Evolutionary conservation across 2,888 invertebrate species (phyloP).

Genomic region (Epicampocera succincta): DNA sequence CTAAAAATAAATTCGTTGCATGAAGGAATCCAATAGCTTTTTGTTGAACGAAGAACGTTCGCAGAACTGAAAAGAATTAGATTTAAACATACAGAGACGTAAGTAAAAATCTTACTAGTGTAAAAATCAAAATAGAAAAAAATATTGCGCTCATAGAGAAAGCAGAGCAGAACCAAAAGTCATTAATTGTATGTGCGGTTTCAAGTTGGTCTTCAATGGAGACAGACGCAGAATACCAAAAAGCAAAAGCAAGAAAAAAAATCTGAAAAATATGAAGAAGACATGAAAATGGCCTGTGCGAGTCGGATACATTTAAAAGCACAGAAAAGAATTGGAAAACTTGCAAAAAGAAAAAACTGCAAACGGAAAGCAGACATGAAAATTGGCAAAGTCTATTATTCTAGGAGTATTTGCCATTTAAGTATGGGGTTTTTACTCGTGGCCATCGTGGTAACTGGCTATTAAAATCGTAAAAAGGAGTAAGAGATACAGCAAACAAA

Average conservation of each 20-base stretch:
- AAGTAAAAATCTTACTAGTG: neutral
- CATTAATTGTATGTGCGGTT: constrained; percentile 52
- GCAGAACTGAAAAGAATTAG: constrained; percentile 65
- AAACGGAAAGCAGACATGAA: constrained; percentile 40
- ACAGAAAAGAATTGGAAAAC: constrained; percentile 40
- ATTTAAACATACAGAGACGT: constrained; percentile 60
- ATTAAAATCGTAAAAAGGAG: constrained; percentile 28
- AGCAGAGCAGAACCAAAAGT: constrained; percentile 62
- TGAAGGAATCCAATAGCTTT: constrained; percentile 57
- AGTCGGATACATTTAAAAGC: constrained; percentile 36
- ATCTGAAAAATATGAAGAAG: constrained; percentile 33
- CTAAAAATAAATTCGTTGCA: constrained; percentile 52
- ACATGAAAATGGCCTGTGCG: constrained; percentile 31
- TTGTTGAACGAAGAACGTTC: constrained; percentile 44
- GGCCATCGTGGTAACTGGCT: constrained; percentile 3
- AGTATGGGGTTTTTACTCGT: neutral
- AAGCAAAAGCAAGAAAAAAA: neutral
- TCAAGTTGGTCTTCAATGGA: constrained; percentile 44
- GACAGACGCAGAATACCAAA: constrained; percentile 26
- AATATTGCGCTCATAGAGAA: constrained; percentile 52
- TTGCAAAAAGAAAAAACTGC: constrained; percentile 15
- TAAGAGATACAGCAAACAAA: neutral
- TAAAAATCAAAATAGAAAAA: neutral
- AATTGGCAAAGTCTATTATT: constrained; percentile 44
- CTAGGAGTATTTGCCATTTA: neutral